These are phyloP conservation scores for Gandaritis pyraliata DNA, from an alignment of 2,888 invertebrate genomes.

Conservation along the genomic window DNA sequence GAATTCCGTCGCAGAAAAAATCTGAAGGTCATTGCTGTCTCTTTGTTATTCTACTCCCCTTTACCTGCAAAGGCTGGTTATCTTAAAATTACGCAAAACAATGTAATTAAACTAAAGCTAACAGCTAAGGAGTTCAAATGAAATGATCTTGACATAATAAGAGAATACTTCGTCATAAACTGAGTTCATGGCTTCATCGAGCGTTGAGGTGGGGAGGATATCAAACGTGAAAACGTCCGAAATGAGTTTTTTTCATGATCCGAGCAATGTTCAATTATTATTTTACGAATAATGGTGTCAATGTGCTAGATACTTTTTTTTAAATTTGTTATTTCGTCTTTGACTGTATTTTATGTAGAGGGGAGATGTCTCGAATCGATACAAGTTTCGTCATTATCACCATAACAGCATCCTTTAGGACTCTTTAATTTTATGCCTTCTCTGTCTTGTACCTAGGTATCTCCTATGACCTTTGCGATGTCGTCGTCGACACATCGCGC, in stretches of 20 bases:
- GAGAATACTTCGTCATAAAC: constrained; percentile 36
- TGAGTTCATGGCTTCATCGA: constrained; percentile 30
- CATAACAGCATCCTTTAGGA: too few relatives aligned
- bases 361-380: too few relatives aligned
- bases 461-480: too few relatives aligned
- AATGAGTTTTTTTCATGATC: constrained; percentile 11
- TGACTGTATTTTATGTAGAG: too few relatives aligned
- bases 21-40: constrained; percentile 6
- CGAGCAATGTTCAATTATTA: too few relatives aligned
- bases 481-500: too few relatives aligned
- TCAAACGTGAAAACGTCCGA: constrained; percentile 11
- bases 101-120: constrained; percentile 38
- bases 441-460: too few relatives aligned
- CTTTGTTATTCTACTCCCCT: constrained; percentile 15
- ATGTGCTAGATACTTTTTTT: too few relatives aligned
- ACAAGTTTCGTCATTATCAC: too few relatives aligned
- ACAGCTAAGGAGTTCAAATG: constrained; percentile 38
- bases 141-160: constrained; percentile 39
- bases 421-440: too few relatives aligned
- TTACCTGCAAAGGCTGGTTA: constrained; percentile 32
- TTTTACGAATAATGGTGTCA: too few relatives aligned
- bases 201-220: constrained; percentile 16
- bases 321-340: too few relatives aligned
- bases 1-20: constrained; percentile 1
- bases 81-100: constrained; percentile 35